Evolutionary conservation across 2,888 invertebrate species (phyloP), one percentile per base, ranked within the genome.

Genomic region (Gnatocerus cornutus): DNA sequence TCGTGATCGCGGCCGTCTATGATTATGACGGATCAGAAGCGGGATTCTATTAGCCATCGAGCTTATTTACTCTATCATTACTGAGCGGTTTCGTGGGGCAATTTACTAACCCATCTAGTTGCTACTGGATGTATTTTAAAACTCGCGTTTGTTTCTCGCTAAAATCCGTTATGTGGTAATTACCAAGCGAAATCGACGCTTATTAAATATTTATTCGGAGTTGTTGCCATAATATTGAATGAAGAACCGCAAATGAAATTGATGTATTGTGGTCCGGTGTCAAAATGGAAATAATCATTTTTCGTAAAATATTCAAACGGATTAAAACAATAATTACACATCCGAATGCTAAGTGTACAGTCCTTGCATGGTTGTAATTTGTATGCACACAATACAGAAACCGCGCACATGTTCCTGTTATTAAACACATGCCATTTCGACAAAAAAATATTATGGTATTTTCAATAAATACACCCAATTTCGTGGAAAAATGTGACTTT

Each of bases 241-340:
- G 64, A 63, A 50, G 62, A 21, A 73, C 78, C 79, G 72, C 79
- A 76, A 76, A 76, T 76, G 72, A 74, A 78, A 77, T 77, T 76
- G 76, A 76, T 77, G 72, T 73, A 68, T 67, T 76, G 79, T 71
- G 79, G 78, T 77, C 71, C 72, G 75, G 72, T 74, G 76, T 74
- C 76, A 76, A 78, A 76, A 75, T 75, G 75, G 73, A 78, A 78
- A 78, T 77, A 76, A 59, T 59, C 16, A 63, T 52, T n/a, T 29
- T n/a, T 46, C 14, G 29, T n/a, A 43, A 64, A 64, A 45, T 55
- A 64, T 64, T 55, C 46, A 64, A 27, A 53, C 29, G 13, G 21
- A 62, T 50, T 46, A 61, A 55, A 55, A 55, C 37, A n/a, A 33
- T 46, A 46, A 41, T 41, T 41, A 12, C 33, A 9, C 12, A n/a